A percentile compares a stretch with the other conserved stretches of the same genome.
phyloP scores from a whole-genome alignment of 2,888 invertebrate genomes.

The Ischnus inquisitorius region DNA sequence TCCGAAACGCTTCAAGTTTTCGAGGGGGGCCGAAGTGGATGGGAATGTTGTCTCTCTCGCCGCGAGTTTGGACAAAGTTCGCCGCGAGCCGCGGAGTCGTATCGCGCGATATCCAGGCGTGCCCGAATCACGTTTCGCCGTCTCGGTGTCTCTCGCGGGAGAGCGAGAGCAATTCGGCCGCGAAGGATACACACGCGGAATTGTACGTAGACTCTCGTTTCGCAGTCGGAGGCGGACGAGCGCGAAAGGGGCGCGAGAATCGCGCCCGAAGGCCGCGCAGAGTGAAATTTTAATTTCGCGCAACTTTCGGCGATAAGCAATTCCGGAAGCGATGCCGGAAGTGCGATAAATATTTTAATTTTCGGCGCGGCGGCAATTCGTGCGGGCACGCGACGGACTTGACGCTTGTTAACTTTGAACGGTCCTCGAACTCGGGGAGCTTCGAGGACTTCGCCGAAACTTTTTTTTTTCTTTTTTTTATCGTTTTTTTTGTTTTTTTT shows the following conservation, averaged over 20 bases:
- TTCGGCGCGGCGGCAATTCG: constrained; percentile 65
- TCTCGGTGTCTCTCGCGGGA: constrained; percentile 50
- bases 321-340: constrained; percentile 81
- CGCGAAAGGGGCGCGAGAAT: constrained; percentile 41
- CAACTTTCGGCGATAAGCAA: constrained; percentile 82
- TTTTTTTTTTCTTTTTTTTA: constrained; percentile 75
- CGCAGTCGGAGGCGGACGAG: constrained; percentile 7
- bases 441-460: constrained; percentile 72
- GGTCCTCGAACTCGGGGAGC: constrained; percentile 1
- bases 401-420: constrained; percentile 35
- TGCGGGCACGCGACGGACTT: constrained; percentile 50
- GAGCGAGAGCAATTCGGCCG: constrained; percentile 28
- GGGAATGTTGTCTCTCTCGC: constrained; percentile 17
- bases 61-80: constrained; percentile 52
- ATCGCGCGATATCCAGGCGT: constrained; percentile 24
- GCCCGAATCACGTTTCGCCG: constrained; percentile 60
- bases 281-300: constrained; percentile 83
- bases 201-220: constrained; percentile 13
- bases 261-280: constrained; percentile 41
- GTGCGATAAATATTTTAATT: constrained; percentile 82
- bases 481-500: constrained; percentile 79
- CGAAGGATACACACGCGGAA: constrained; percentile 15
- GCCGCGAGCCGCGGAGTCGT: constrained; percentile 21
- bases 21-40: not conserved
- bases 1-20: constrained; percentile 46